phyloP scores from a whole-genome alignment of 92 coral and sea anemone genomes.

The Anthopleura xanthogrammica region DNA sequence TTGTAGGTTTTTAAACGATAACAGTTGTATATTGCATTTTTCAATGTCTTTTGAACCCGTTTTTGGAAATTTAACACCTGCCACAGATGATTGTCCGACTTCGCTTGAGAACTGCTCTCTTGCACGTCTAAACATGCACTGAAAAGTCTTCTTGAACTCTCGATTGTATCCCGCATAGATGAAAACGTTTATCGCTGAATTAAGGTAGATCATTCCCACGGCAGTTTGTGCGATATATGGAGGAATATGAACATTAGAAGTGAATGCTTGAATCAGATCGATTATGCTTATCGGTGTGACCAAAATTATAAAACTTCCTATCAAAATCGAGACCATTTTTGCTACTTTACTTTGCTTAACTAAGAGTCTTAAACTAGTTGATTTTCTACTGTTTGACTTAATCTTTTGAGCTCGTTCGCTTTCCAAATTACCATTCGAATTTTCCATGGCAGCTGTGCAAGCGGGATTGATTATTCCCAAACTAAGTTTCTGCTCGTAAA shows the following conservation, averaged over 20 bases:
- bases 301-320: conserved; percentile 41
- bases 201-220: conserved; percentile 59
- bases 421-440: background rate
- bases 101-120: conserved; percentile 21
- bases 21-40: background rate
- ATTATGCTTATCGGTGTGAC: conserved; percentile 57
- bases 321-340: conserved; percentile 37
- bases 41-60: background rate
- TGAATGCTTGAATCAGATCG: conserved; percentile 40
- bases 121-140: conserved; percentile 7
- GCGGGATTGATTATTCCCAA: conserved; percentile 22
- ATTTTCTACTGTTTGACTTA: background rate
- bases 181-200: conserved; percentile 53
- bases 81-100: background rate
- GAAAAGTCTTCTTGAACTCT: conserved; percentile 55
- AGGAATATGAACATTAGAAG: conserved; percentile 25
- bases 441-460: background rate
- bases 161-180: conserved; percentile 65
- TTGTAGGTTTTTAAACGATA: background rate
- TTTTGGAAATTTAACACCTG: background rate
- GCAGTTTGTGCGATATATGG: conserved; percentile 23
- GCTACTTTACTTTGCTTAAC: conserved; percentile 51
- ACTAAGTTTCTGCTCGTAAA: conserved; percentile 39
- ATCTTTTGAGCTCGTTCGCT: background rate
- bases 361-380: background rate